These are phyloP conservation scores for Microdon myrmicae DNA, from an alignment of 2,888 invertebrate genomes.

Conservation along the genomic window DNA sequence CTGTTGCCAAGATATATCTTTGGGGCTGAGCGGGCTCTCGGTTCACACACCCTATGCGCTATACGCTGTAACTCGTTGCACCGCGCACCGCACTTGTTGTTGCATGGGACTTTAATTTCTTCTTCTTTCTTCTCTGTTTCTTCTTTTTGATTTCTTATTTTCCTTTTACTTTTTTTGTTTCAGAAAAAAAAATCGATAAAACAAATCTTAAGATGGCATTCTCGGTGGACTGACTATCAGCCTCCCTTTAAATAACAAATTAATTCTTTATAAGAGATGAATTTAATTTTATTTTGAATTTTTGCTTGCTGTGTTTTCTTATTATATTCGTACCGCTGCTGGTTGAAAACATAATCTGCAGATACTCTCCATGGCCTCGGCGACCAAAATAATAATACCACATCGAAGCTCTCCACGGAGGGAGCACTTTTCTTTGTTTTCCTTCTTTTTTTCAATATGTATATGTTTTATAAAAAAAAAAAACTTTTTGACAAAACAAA, in stretches of 20 bases:
- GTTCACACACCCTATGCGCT: constrained; percentile 29
- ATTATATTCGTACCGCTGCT: constrained; percentile 60
- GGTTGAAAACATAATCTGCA: constrained; percentile 67
- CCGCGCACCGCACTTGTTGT: constrained; percentile 38
- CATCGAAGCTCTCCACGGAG: constrained; percentile 48
- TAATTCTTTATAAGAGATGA: constrained; percentile 28
- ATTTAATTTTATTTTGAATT: constrained; percentile 29
- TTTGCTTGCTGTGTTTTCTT: constrained; percentile 18
- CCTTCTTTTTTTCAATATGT: constrained; percentile 20
- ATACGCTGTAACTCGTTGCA: constrained; percentile 16
- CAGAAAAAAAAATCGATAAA: constrained; percentile 51
- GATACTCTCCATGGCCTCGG: constrained; percentile 64
- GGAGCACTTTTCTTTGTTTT: constrained; percentile 30
- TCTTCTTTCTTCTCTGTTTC: neutral
- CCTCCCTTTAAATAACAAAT: constrained; percentile 34
- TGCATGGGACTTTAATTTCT: constrained; percentile 1
- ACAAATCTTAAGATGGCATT: constrained; percentile 45
- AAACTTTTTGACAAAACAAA: constrained; percentile 42
- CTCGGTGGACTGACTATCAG: constrained; percentile 23
- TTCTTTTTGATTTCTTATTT: no score
- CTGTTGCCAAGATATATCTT: neutral
- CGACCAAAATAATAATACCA: constrained; percentile 52
- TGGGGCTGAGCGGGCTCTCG: constrained; percentile 39
- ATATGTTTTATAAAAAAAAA: constrained; percentile 27
- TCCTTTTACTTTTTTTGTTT: constrained; percentile 5